Conservation (phyloP, 2,888 invertebrate genomes). For the Acanthacorydalis orientalis region DNA sequence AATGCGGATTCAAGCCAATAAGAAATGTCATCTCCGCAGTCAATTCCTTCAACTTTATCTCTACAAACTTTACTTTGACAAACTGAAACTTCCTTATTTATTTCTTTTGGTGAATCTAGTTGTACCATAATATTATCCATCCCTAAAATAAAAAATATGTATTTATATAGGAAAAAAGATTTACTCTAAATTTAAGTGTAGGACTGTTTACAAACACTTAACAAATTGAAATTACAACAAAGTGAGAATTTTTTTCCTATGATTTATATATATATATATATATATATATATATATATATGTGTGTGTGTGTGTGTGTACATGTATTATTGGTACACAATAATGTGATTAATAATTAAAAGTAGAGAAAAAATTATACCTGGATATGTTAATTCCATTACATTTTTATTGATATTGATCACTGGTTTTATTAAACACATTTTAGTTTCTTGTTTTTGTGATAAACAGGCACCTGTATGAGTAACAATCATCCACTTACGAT, state of each 20-base stretch:
- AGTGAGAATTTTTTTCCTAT: too few species aligned
- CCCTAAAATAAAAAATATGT: conserved; percentile 24
- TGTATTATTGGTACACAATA: too few species aligned
- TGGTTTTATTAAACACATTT: conserved; percentile 65
- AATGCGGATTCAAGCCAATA: conserved; percentile 67
- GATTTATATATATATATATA: too few species aligned
- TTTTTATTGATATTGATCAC: conserved; percentile 40
- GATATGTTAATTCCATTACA: conserved; percentile 38
- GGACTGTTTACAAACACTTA: background rate
- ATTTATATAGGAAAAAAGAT: background rate
- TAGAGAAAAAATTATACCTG: conserved; percentile 29
- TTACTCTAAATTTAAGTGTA: background rate
- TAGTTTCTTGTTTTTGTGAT: conserved; percentile 72
- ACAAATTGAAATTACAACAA: too few species aligned
- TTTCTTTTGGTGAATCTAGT: conserved; percentile 24
- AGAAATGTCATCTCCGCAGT: conserved; percentile 69
- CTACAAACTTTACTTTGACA: conserved; percentile 78
- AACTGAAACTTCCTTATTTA: conserved; percentile 23
- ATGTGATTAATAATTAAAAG: too few species aligned
- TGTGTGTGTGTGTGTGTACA: too few species aligned
- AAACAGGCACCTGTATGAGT: conserved; percentile 64
- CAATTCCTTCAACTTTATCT: conserved; percentile 58
- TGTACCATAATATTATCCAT: conserved; percentile 34
- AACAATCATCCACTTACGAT: conserved; percentile 88
- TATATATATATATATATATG: too few species aligned